Evolutionary conservation across 2,113 vertebrate species (phyloP).

Genomic region (Micromys minutus): DNA sequence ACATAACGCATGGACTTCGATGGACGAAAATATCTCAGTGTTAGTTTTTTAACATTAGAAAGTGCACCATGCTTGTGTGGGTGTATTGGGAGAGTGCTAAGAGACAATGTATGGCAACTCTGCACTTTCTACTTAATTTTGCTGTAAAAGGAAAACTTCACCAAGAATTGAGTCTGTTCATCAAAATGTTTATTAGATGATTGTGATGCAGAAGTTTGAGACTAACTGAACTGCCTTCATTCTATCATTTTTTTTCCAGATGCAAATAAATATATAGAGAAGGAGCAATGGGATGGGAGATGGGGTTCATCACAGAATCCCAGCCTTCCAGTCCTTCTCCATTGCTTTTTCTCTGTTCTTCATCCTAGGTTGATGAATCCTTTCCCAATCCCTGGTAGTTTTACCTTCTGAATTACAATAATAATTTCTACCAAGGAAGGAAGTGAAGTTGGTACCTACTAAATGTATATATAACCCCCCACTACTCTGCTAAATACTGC

Average conservation of each 20-base stretch:
- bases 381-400: neutral
- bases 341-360: too few relatives aligned
- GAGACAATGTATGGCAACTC: neutral
- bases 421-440: neutral
- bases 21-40: neutral
- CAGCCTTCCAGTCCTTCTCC: neutral
- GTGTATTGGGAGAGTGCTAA: neutral
- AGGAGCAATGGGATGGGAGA: neutral
- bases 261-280: neutral
- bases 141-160: neutral
- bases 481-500: neutral
- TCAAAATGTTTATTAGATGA: neutral
- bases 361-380: neutral
- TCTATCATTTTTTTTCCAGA: neutral
- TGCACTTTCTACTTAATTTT: neutral
- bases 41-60: neutral
- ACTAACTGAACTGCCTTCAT: neutral
- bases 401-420: neutral
- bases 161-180: neutral
- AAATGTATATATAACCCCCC: neutral
- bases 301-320: neutral
- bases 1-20: neutral
- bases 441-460: neutral
- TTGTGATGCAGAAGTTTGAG: neutral
- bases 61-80: too few relatives aligned